A percentile compares a stretch with the other conserved stretches of the same genome.
Conservation (phyloP, 2,113 vertebrate genomes). For the Laticauda colubrina region DNA sequence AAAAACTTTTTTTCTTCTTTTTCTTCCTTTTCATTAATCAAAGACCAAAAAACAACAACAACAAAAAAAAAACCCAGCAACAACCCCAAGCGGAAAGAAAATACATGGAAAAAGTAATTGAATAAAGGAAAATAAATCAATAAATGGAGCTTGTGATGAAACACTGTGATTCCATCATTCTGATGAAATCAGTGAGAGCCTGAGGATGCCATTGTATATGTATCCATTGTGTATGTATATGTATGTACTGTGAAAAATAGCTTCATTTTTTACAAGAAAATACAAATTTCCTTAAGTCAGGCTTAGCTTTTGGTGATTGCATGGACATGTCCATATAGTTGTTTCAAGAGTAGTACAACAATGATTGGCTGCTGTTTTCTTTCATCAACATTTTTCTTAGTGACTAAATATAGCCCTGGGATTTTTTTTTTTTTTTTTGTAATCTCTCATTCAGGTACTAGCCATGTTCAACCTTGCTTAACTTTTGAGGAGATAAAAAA, state of each 20-base stretch:
- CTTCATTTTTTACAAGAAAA: not conserved
- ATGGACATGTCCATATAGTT: not conserved
- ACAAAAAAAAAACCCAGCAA: too few species aligned
- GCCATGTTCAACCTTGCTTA: not conserved
- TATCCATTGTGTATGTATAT: not conserved
- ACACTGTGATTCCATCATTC: not conserved
- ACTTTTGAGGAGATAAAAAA: not conserved
- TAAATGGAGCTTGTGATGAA: not conserved
- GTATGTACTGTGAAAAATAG: not conserved
- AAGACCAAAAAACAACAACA: not conserved
- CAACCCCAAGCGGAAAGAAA: not conserved
- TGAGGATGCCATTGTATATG: not conserved
- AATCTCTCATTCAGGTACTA: not conserved
- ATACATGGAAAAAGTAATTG: not conserved
- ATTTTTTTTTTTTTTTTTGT: not conserved
- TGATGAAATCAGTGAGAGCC: not conserved
- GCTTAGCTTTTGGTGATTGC: not conserved
- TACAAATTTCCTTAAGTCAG: not conserved
- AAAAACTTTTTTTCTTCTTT: not conserved
- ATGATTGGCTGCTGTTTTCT: not conserved
- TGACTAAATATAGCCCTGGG: not conserved
- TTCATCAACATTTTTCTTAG: not conserved
- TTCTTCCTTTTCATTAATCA: not conserved
- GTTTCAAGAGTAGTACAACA: not conserved
- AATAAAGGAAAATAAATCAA: not conserved